Evolutionary conservation across 2,888 invertebrate genomes (phyloP), one percentile per base, ranked within the genome.

Genomic region (Anaspis maculata): DNA sequence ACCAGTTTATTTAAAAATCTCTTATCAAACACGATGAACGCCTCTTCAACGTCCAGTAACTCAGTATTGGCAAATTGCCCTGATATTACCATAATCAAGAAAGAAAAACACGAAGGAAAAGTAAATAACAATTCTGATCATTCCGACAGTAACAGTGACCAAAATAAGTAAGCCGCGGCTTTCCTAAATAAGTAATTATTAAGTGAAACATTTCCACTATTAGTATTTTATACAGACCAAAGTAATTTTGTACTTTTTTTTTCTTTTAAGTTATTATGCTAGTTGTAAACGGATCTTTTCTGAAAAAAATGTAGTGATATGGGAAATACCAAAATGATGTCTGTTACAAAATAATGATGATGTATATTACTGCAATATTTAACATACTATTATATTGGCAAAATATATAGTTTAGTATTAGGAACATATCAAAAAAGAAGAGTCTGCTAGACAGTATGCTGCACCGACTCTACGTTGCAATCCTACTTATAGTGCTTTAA

Each of bases 41-140:
- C 65, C 56, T 15, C 65, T 57, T n/a, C n/a, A n/a, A 29, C 67
- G 57, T 48, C 54, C 57, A 48, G 64, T 60, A 40, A 54, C 57
- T 48, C 64, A 52, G 54, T 70, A 11, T 58, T 73, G 41, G 69
- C 69, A 28, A 71, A 73, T 51, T 72, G 74, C 52, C 73, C 74
- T 1, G 75, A 75, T 52, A 74, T 75, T 38, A 74, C 74, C 29
- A 73, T 75, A 41, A 72, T 75, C 25, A 74, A 75, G 52, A 72
- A 73, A 43, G 74, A 75, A 49, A 69, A 64, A 49, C 53, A 63
- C 46, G 67, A 66, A 24, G 64, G 63, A 26, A 70, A 69, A 46
- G 59, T 70, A 32, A 65, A 65, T 42, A 66, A 66, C 45, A 65
- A 66, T 48, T 62, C 65, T 22, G 67, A 67, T 57, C 65, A 66